These are phyloP conservation scores for Haliclona indistincta DNA, from an alignment of 37 sponge, comb jelly and placozoan genomes.

Conservation along the genomic window DNA sequence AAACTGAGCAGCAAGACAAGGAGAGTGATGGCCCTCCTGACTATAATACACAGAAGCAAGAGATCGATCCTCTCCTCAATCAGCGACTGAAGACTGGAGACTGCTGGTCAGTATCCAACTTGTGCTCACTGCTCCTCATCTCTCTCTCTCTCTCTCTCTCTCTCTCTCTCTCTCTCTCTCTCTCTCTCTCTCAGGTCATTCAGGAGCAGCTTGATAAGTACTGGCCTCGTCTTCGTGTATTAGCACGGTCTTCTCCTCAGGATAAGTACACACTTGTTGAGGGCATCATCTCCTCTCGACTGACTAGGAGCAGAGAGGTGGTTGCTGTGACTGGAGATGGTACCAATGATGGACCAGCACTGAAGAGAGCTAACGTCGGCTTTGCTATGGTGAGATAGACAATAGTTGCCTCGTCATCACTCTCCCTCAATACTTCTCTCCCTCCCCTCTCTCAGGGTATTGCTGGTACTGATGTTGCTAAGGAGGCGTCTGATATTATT, in stretches of 20 bases:
- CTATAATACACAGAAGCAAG: constrained; percentile 51
- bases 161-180: neutral
- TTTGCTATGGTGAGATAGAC: constrained; percentile 91
- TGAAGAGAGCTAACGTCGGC: constrained; percentile 95
- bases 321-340: constrained; percentile 99
- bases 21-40: too few relatives aligned
- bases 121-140: neutral
- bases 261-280: constrained; percentile 93
- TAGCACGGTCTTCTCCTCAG: constrained; percentile 88
- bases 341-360: constrained; percentile 97
- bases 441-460: constrained; percentile 83
- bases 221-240: constrained; percentile 86
- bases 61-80: constrained; percentile 43
- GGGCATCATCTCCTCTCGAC: constrained; percentile 80
- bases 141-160: constrained; percentile 20
- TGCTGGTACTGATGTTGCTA: constrained; percentile 98
- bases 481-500: constrained; percentile 96
- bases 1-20: too few relatives aligned
- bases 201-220: constrained; percentile 64
- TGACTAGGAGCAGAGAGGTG: constrained; percentile 80
- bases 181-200: constrained; percentile 31
- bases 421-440: too few relatives aligned
- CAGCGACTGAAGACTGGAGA: constrained; percentile 52
- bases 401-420: neutral
- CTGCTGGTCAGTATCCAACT: constrained; percentile 46